Evolutionary conservation across 2,113 vertebrate species (phyloP), one percentile per base, ranked within the genome.

Genomic region (Mugil cephalus): DNA sequence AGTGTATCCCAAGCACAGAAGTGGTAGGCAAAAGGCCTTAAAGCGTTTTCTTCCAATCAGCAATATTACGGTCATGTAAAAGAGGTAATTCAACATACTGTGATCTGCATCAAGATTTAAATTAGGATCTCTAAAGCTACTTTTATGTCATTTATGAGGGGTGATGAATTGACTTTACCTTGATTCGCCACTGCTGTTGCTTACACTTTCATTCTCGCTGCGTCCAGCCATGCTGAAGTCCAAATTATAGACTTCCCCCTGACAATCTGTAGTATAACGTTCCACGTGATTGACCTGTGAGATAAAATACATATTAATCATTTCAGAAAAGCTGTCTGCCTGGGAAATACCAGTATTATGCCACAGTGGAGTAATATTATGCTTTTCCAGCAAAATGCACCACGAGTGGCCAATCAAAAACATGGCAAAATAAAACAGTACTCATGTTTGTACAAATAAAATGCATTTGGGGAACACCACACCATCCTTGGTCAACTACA

Each of bases 111-210:
- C 3, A 30, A 30, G 24, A 30, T 30, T 30, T 30, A 30, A 30
- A 30, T 30, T 5, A 30, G 24, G 3, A 30, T 30, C 24, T 30
- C 24, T 30, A 30, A 45, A 12, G 11, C 8, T 35, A 47, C 4
- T 18, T 15, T 61, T 46, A 46, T 46, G 34, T 47, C 42, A 18
- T 10, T 18, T 10, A 46, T 18, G n/a, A 2, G 4, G 30, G 8
- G 24, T 30, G 13, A 19, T 10, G 2, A 15, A 9, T 0, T 15
- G 8, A 10, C 4, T 60, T 89, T 95, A 98, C 98, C 97, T 99
- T 88, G 97, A 98, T 83, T 99, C 97, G 84, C 95, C 96, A 88
- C 95, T 97, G 87, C 95, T 98, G 91, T 99, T 99, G 95, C 95
- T 97, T 87, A 95, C 79, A 84, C 95, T 97, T 93, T 99, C 97